Evolutionary conservation across 2,797 vertebrate species (phyloP), one percentile per base, ranked within the genome.

Genomic region (Poeciliopsis paucimaculata): DNA sequence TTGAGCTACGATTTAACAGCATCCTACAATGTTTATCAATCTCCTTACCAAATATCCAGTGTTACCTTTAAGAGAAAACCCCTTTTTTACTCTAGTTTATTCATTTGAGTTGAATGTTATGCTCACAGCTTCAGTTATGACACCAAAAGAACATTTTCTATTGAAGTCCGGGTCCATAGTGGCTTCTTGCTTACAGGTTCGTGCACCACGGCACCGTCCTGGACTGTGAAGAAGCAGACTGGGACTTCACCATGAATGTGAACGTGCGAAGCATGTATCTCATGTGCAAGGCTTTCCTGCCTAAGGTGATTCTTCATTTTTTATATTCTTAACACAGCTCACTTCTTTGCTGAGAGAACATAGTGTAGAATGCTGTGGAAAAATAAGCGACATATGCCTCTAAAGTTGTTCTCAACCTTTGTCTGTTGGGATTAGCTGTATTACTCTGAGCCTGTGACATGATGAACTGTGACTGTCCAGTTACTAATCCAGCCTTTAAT

Each of bases 261-360:
- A 99, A 98, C 0, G 88, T 99, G 75, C 95, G 94, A 77, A 99
- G 98, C 97, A 98, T 99, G 97, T 99, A 97, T 85, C 94, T 98
- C 74, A 99, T 98, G 98, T 97, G 95, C 92, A 98, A 95, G 87
- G 95, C 96, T 0, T 98, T 98, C 90, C 96, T 99, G 82, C 98
- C 98, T 7, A 97, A 98, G 95, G 98, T 97, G 93, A 93, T 85
- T 82, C 87, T 84, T 88, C 62, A 46, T 46, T 15, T 15, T 46
- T 76, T 73, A 73, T 85, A 86, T 49, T 23, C 78, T 78, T 64
- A 73, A 71, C 66, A 45, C 45, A 0, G n/a, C 74, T 92, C 36
- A 79, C 76, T 78, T 73, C 36, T 73, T 78, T 79, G 18, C 45
- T 28, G 2, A 45, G 49, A 49, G n/a, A 80, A 77, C 71, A 20